Evolutionary conservation across 2,888 invertebrate genomes (phyloP).

Genomic region (Drosophila mercatorum): DNA sequence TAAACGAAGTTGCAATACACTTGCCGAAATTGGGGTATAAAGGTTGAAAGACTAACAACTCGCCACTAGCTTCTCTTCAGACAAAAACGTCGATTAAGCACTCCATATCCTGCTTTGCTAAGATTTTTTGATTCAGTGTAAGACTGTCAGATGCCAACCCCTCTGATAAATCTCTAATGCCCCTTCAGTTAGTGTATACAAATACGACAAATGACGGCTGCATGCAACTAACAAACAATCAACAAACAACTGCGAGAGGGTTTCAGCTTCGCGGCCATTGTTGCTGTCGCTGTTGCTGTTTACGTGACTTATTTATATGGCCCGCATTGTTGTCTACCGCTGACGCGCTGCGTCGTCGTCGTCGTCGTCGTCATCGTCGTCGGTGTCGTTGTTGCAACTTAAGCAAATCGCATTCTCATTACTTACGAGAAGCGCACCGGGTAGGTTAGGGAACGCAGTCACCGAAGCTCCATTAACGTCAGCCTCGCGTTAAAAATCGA

Average conservation of each 20-base stretch:
- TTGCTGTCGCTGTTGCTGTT: constrained; percentile 25
- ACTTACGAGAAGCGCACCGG: constrained; percentile 55
- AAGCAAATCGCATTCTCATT: constrained; percentile 81
- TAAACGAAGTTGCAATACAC: constrained; percentile 4
- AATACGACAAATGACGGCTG: constrained; percentile 10
- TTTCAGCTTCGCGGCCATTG: constrained; percentile 16
- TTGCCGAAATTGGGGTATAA: background rate
- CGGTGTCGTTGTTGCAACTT: constrained; percentile 26
- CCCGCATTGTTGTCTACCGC: constrained; percentile 48
- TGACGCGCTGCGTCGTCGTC: constrained; percentile 12
- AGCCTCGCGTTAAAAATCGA: constrained; percentile 85
- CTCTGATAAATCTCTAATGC: background rate
- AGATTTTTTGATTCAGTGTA: no score
- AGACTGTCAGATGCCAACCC: no score
- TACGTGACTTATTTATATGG: constrained; percentile 58
- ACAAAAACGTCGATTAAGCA: no score
- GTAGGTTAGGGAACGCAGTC: constrained; percentile 5
- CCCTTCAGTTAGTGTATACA: background rate
- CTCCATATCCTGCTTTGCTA: no score
- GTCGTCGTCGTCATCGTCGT: constrained; percentile 11
- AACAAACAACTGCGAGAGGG: constrained; percentile 6
- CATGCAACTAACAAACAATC: constrained; percentile 24
- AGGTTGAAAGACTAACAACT: no score
- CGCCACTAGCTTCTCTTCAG: no score
- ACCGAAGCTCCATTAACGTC: constrained; percentile 82